These are phyloP conservation scores for Anguilla obscura DNA, from an alignment of 2,797 vertebrate species.

Conservation along the genomic window DNA sequence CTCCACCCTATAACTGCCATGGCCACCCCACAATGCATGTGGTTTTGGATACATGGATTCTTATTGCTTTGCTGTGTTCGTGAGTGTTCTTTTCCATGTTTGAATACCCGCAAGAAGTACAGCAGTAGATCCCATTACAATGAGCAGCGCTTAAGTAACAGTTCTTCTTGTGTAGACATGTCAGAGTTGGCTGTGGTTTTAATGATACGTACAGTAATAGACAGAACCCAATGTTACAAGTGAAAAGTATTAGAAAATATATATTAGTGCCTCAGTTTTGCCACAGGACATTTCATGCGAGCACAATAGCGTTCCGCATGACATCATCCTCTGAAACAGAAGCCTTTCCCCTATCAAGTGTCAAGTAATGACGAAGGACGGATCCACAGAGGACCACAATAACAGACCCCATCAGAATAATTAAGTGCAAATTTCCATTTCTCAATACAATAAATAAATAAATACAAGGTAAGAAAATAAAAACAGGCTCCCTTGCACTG, in stretches of 20 bases:
- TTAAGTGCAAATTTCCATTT: too few species aligned
- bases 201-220: background rate
- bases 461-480: background rate
- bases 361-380: conserved; percentile 27
- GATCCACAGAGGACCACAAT: background rate
- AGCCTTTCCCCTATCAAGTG: conserved; percentile 28
- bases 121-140: background rate
- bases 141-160: background rate
- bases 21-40: background rate
- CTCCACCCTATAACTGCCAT: background rate
- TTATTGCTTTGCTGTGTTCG: background rate
- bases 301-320: background rate
- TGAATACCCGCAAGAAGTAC: background rate
- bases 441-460: background rate
- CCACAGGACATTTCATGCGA: conserved; percentile 14
- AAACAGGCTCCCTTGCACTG: background rate
- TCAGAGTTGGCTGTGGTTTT: background rate
- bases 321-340: conserved; percentile 22
- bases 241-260: background rate
- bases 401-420: background rate
- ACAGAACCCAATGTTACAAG: too few species aligned
- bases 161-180: background rate
- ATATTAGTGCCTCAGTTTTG: background rate
- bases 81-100: background rate
- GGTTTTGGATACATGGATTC: background rate